A percentile compares a stretch with the other conserved stretches of the same genome.
Conservation (phyloP, 2,113 vertebrate genomes). For the Myotis lucifugus region DNA sequence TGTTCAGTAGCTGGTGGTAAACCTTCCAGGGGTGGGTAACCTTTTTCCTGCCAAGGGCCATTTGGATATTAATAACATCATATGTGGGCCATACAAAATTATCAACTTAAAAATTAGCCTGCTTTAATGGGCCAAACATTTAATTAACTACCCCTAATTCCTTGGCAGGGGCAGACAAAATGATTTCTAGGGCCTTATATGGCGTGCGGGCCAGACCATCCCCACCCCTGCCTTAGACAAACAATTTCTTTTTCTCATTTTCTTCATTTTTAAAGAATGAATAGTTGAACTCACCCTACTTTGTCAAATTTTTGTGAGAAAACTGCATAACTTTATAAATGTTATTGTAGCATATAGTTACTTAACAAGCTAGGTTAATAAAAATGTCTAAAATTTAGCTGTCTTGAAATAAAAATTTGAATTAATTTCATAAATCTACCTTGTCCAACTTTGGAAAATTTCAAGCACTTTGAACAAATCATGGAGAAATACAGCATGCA, state of each 20-base stretch:
- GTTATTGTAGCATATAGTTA: background rate
- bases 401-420: background rate
- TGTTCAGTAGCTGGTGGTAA: background rate
- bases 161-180: too few species aligned
- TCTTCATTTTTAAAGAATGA: background rate
- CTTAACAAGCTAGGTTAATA: background rate
- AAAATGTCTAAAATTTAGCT: background rate
- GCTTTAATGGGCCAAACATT: too few species aligned
- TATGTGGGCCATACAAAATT: too few species aligned
- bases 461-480: background rate
- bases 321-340: background rate
- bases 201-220: too few species aligned
- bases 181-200: too few species aligned
- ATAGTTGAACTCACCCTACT: background rate
- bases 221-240: background rate
- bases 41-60: too few species aligned
- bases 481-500: background rate
- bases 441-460: background rate
- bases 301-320: background rate
- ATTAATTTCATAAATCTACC: background rate
- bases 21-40: too few species aligned
- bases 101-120: too few species aligned
- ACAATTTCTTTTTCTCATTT: background rate
- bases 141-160: too few species aligned
- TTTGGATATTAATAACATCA: too few species aligned